These are phyloP conservation scores for Lasioglossum pauxillum DNA, from an alignment of 2,888 invertebrate species.

Conservation along the genomic window DNA sequence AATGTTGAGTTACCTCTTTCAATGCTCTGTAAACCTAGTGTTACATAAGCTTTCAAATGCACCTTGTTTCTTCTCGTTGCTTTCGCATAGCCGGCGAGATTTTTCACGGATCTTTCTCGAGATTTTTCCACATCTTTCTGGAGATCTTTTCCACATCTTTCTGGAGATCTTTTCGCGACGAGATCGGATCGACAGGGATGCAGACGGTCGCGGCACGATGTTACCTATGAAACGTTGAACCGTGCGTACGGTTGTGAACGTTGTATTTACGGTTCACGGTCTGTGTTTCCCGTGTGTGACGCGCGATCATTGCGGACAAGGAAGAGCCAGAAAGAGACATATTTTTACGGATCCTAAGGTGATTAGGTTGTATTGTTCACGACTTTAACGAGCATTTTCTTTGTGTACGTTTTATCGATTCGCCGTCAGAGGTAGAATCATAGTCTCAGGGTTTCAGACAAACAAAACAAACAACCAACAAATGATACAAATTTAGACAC, in stretches of 20 bases:
- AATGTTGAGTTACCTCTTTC: not conserved
- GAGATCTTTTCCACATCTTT: not conserved
- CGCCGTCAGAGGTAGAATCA: conserved; percentile 79
- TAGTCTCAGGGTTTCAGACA: conserved; percentile 81
- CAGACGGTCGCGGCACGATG: not conserved
- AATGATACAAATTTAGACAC: conserved; percentile 73
- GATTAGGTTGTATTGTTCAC: conserved; percentile 36
- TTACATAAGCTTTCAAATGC: conserved; percentile 6
- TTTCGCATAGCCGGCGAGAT: not conserved
- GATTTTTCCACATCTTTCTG: not conserved
- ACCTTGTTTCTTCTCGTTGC: not conserved
- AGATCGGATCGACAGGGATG: not conserved
- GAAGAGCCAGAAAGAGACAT: conserved; percentile 15
- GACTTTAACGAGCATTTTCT: conserved; percentile 53
- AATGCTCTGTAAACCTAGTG: not conserved
- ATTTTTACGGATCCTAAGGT: conserved; percentile 29
- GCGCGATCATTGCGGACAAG: not conserved
- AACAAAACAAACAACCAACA: conserved; percentile 64
- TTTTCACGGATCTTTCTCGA: not conserved
- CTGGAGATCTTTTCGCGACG: not conserved
- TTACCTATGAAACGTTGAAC: conserved; percentile 3
- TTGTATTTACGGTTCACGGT: not conserved
- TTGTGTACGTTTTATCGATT: conserved; percentile 66
- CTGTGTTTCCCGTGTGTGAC: not conserved
- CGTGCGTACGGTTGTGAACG: not conserved